Conservation (phyloP, 2,113 vertebrate genomes). For the Percina caprodes region DNA sequence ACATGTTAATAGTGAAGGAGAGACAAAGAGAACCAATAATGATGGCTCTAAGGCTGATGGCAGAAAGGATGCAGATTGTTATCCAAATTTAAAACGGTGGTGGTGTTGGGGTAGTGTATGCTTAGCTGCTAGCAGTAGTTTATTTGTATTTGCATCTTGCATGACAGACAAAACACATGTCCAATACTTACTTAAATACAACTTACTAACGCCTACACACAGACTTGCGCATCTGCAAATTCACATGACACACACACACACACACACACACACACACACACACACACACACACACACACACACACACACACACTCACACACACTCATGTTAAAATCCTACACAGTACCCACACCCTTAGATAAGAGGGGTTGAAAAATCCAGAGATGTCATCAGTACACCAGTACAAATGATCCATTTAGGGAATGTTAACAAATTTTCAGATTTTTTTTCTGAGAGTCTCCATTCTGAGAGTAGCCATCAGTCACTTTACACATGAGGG, state of each 20-base stretch:
- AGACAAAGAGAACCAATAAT: constrained; percentile 78
- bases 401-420: constrained; percentile 70
- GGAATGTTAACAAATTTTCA: constrained; percentile 82
- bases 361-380: constrained; percentile 44
- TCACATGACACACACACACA: constrained; percentile 25
- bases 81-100: constrained; percentile 49
- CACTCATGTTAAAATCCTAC: constrained; percentile 50
- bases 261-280: constrained; percentile 37
- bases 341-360: constrained; percentile 54
- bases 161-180: constrained; percentile 51
- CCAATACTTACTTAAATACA: constrained; percentile 63
- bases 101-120: constrained; percentile 39
- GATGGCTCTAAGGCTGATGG: constrained; percentile 73
- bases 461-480: constrained; percentile 59
- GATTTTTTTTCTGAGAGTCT: constrained; percentile 51
- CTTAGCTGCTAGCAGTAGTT: constrained; percentile 71
- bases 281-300: constrained; percentile 36
- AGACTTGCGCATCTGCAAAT: background rate
- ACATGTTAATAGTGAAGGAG: constrained; percentile 84
- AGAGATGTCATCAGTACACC: constrained; percentile 60
- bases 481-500: constrained; percentile 70
- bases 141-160: constrained; percentile 66
- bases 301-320: background rate
- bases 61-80: constrained; percentile 65
- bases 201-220: constrained; percentile 50